A percentile compares a stretch with the other conserved stretches of the same genome.
Evolutionary conservation across 2,888 invertebrate species (phyloP).

Genomic region (Himalopsyche tibetana): DNA sequence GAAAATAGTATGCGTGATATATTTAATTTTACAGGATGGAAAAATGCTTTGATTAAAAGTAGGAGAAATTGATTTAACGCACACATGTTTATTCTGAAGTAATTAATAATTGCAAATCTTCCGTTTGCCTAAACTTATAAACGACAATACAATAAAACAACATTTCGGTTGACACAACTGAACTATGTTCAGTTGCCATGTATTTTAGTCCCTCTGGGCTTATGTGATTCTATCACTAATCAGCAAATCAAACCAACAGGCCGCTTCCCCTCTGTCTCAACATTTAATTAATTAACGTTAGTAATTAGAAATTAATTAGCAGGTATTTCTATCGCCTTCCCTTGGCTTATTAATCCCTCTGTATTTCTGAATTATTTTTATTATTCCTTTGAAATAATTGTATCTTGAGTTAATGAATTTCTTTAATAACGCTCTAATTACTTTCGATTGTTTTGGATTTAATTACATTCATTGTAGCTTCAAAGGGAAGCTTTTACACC

Average conservation of each 20-base stretch:
- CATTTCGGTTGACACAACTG: not conserved
- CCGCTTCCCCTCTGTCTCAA: not conserved
- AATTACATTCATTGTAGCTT: not conserved
- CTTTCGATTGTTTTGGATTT: not conserved
- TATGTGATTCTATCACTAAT: not conserved
- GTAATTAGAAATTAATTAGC: not conserved
- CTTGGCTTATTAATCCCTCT: not conserved
- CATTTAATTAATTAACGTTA: not conserved
- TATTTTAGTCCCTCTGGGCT: not conserved
- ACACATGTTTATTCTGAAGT: no score
- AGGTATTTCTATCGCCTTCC: not conserved
- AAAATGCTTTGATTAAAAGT: no score
- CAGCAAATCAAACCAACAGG: not conserved
- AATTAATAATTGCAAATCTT: no score
- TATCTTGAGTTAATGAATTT: not conserved
- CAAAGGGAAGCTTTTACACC: no score
- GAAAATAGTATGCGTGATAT: no score
- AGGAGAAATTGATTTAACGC: no score
- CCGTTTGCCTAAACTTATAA: not conserved
- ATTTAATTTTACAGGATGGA: no score
- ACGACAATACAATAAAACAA: not conserved
- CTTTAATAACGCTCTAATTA: not conserved
- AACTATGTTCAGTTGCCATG: not conserved
- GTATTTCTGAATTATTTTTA: not conserved
- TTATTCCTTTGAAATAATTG: not conserved